Percentiles rank a stretch among this genome's conserved stretches.
Conservation (phyloP, 1,140 invertebrate genomes). For the Drosophila ogumai region DNA sequence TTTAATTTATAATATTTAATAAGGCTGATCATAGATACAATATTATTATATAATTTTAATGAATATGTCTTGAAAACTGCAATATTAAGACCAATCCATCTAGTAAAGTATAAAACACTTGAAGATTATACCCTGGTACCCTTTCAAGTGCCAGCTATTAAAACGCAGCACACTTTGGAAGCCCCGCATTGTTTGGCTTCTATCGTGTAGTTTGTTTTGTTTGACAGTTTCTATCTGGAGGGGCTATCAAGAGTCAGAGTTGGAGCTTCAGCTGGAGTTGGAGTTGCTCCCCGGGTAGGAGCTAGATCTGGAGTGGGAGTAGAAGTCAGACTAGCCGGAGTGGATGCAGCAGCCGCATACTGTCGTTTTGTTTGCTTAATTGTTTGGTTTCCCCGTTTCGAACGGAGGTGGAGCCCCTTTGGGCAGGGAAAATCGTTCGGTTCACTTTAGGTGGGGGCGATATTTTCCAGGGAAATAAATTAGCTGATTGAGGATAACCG, state of each 20-base stretch:
- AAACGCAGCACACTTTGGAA: slow-evolving; percentile 71
- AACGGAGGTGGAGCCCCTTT: slow-evolving; percentile 24
- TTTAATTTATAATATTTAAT: too few species aligned
- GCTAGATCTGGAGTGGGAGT: slow-evolving; percentile 9
- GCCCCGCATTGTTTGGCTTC: slow-evolving; percentile 53
- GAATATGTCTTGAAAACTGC: neutral
- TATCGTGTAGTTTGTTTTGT: slow-evolving; percentile 79
- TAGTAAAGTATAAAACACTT: neutral
- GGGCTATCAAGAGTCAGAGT: slow-evolving; percentile 46
- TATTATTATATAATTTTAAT: neutral
- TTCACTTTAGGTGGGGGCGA: slow-evolving; percentile 32
- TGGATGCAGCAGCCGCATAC: slow-evolving; percentile 39
- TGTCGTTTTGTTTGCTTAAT: slow-evolving; percentile 75
- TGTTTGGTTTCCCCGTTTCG: slow-evolving; percentile 55
- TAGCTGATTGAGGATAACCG: slow-evolving; percentile 60
- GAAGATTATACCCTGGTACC: slow-evolving; percentile 2
- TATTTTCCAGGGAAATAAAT: slow-evolving; percentile 57
- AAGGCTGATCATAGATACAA: neutral
- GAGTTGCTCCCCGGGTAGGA: slow-evolving; percentile 9
- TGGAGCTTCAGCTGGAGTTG: slow-evolving; percentile 30
- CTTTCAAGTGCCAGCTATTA: slow-evolving; percentile 25
- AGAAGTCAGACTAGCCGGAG: neutral
- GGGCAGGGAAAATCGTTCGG: slow-evolving; percentile 39
- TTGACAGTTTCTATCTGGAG: slow-evolving; percentile 73
- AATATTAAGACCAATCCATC: neutral